Conservation (phyloP, 2,797 vertebrate genomes). For the Cuculus canorus region DNA sequence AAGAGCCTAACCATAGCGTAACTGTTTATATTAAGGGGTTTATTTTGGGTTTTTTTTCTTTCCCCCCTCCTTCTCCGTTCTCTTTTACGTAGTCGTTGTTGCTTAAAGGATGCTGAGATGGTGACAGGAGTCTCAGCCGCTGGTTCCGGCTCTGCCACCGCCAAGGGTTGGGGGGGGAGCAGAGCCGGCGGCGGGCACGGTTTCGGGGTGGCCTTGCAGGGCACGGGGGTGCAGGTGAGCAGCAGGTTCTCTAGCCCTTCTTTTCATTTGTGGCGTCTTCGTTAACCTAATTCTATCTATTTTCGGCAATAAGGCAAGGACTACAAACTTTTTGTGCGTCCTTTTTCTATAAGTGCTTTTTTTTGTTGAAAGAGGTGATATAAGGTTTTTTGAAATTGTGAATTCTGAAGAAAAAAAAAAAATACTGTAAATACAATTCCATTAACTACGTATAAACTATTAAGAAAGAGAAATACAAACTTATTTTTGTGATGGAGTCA, state of each 20-base stretch:
- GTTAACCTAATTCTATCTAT: slow-evolving; percentile 95
- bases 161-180: slow-evolving; percentile 65
- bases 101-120: slow-evolving; percentile 86
- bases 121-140: slow-evolving; percentile 82
- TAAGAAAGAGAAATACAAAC: slow-evolving; percentile 88
- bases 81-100: slow-evolving; percentile 67
- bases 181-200: neutral
- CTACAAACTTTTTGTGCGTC: slow-evolving; percentile 90
- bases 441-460: slow-evolving; percentile 96
- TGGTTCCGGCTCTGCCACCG: slow-evolving; percentile 75
- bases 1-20: slow-evolving; percentile 79
- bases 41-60: slow-evolving; percentile 36
- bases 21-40: slow-evolving; percentile 78
- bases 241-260: slow-evolving; percentile 87
- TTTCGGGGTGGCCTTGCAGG: slow-evolving; percentile 4
- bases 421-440: slow-evolving; percentile 95
- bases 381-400: slow-evolving; percentile 86
- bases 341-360: slow-evolving; percentile 98
- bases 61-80: slow-evolving; percentile 43
- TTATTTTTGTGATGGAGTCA: slow-evolving; percentile 98
- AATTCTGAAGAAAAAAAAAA: slow-evolving; percentile 84
- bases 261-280: slow-evolving; percentile 91
- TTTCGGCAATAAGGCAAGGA: slow-evolving; percentile 99
- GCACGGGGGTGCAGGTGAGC: slow-evolving; percentile 61
- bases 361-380: slow-evolving; percentile 90